Conservation (phyloP, 2,113 vertebrate species). For the Cryptotis parvus region DNA sequence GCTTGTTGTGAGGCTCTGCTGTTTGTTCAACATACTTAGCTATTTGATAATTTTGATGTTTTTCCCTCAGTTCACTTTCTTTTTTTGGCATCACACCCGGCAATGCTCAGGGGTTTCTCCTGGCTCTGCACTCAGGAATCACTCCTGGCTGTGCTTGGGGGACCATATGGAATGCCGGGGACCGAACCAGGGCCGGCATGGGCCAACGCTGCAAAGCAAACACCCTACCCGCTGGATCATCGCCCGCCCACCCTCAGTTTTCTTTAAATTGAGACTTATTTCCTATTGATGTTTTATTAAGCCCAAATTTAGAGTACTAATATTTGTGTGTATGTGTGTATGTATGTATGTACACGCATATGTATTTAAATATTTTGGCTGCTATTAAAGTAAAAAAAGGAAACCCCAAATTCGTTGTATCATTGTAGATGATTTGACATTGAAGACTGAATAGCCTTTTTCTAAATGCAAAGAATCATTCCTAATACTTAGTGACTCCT, state of each 20-base stretch:
- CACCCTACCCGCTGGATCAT: too few species aligned
- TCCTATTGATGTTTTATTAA: conserved; percentile 24
- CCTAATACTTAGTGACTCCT: neutral
- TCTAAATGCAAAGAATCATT: neutral
- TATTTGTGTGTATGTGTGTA: too few species aligned
- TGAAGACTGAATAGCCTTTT: conserved; percentile 21
- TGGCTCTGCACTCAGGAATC: too few species aligned
- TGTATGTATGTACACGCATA: neutral
- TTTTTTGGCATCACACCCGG: too few species aligned
- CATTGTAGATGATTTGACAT: neutral
- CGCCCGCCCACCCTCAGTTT: conserved; percentile 4
- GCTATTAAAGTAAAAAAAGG: neutral
- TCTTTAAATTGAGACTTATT: conserved; percentile 10
- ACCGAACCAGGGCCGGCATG: too few species aligned
- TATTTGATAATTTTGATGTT: neutral
- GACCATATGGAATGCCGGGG: too few species aligned
- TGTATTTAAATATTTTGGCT: neutral
- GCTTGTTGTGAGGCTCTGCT: too few species aligned
- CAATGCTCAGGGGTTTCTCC: too few species aligned
- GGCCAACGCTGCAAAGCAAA: too few species aligned
- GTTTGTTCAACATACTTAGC: neutral
- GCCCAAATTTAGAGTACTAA: neutral
- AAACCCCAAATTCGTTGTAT: neutral
- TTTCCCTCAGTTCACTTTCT: conserved; percentile 11
- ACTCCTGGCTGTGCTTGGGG: too few species aligned